Evolutionary conservation across 2,888 invertebrate species (phyloP).

Genomic region (Rhagium mordax): DNA sequence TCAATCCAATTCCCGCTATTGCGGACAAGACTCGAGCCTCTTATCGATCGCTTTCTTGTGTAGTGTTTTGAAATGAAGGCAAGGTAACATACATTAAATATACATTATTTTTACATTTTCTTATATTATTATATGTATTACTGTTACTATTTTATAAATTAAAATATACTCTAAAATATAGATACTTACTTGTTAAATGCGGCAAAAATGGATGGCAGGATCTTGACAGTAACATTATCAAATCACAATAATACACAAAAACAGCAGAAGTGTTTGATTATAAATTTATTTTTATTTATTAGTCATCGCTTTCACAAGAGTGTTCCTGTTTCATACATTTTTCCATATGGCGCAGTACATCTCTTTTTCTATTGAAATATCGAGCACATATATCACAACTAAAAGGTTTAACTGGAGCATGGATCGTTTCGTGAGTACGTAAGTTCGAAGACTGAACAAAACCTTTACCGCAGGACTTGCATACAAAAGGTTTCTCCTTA

Average conservation of each 20-base stretch:
- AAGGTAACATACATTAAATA: too few species aligned
- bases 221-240: background rate
- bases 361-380: conserved; percentile 47
- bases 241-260: background rate
- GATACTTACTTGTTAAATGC: background rate
- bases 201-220: background rate
- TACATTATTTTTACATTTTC: too few species aligned
- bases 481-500: conserved; percentile 50
- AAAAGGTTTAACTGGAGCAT: conserved; percentile 48
- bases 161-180: too few species aligned
- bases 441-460: conserved; percentile 55
- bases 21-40: too few species aligned
- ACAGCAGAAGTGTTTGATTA: background rate
- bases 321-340: background rate
- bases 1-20: too few species aligned
- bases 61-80: too few species aligned
- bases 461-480: conserved; percentile 48
- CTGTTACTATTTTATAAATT: background rate
- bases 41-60: too few species aligned
- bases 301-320: background rate
- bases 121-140: background rate
- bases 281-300: background rate
- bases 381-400: conserved; percentile 46
- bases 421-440: conserved; percentile 52
- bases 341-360: conserved; percentile 49